Evolutionary conservation across 2,888 invertebrate species (phyloP), one percentile per base, ranked within the genome.

Genomic region (Trissolcus japonicus): DNA sequence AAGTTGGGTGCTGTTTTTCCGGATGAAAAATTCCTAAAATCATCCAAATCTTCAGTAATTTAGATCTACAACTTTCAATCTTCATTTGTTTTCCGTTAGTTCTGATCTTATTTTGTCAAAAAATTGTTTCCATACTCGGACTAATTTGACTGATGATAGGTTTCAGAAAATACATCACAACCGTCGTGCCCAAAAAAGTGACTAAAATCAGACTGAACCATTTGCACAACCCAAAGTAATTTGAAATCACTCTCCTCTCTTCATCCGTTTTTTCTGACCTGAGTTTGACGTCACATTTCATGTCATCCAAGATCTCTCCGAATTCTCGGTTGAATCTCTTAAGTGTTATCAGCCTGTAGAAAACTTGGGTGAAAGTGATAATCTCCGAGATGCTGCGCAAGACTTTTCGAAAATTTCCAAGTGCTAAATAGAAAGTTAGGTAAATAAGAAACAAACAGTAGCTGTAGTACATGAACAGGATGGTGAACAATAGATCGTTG

Each of bases 341-440:
- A 0, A 85, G 63, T 78, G 80, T 82, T 9, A 82, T 60, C 62
- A 85, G 79, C 41, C 83, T 79, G 11, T 83, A 75, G 17, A 84
- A 73, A 51, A 85, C 81, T 56, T 82, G 82, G 0, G 82, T 81
- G 56, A 83, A 84, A 1, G 81, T 82, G 75, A 82, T 82, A 53
- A 82, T 82, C 48, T 84, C 83, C 9, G 83, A 81, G 35, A 85
- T 74, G 67, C 82, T 83, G 59, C 80, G 79, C 1, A 85, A 76
- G 0, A 84, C 55, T 21, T 56, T 69, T 16, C 50, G 17, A 17
- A 69, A 69, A 35, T 69, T 69, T 0, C 69, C 69, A 9, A 69
- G 50, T n/a, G 69, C 61, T 14, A 62, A 62, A 17, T 50, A 69
- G 40, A 69, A 69, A 0, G 55, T 62, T 7, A 62, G 14, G 14